These are phyloP conservation scores for Sphinx pinastri DNA, from an alignment of 2,888 invertebrate genomes.

Conservation along the genomic window DNA sequence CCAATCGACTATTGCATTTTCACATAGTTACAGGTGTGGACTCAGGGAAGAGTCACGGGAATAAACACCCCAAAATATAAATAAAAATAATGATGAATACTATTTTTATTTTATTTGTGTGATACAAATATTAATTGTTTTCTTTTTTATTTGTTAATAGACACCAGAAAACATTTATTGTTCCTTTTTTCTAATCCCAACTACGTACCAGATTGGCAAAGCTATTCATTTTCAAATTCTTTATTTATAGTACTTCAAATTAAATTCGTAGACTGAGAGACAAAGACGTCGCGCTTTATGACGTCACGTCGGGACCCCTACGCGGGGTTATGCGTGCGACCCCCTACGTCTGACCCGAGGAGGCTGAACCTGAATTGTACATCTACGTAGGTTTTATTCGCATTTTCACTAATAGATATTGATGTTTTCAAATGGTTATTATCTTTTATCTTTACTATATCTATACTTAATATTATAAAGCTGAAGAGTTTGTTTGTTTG, in stretches of 20 bases:
- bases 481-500: too few species aligned
- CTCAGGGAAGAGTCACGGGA: neutral
- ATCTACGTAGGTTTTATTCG: neutral
- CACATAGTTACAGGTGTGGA: neutral
- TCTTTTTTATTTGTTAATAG: neutral
- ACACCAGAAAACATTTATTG: neutral
- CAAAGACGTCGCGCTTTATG: neutral
- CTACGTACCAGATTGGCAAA: neutral
- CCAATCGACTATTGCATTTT: conserved; percentile 2
- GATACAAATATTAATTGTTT: too few species aligned
- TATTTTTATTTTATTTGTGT: too few species aligned
- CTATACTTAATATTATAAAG: too few species aligned
- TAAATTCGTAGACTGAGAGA: conserved; percentile 1
- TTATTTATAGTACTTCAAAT: conserved; percentile 7
- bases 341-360: neutral
- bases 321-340: neutral
- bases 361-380: neutral
- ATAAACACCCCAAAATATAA: neutral
- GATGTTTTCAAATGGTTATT: too few species aligned
- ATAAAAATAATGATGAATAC: neutral
- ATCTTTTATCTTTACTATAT: too few species aligned
- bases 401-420: too few species aligned
- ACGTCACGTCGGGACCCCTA: neutral
- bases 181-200: neutral
- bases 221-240: conserved; percentile 7